These are phyloP conservation scores for Sebastes steindachneri DNA, from an alignment of 2,797 vertebrate genomes.

Conservation along the genomic window DNA sequence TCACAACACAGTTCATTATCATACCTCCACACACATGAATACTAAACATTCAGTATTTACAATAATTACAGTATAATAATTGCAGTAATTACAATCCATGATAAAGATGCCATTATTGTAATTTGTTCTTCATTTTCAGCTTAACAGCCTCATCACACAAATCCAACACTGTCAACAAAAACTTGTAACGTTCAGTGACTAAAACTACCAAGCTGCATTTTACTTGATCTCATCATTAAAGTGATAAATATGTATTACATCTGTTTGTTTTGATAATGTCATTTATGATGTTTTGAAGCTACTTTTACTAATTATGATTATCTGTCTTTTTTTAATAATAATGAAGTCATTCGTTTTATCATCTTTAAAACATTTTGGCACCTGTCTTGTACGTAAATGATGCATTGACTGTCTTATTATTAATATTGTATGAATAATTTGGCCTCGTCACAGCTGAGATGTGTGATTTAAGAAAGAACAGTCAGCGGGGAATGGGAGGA, in stretches of 20 bases:
- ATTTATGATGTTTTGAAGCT: conserved; percentile 32
- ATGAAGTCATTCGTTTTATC: conserved; percentile 1
- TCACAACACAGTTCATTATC: conserved; percentile 20
- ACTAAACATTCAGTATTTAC: conserved; percentile 56
- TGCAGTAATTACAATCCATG: conserved; percentile 59
- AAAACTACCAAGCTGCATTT: conserved; percentile 14
- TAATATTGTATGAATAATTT: conserved; percentile 38
- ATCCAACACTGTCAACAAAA: conserved; percentile 19
- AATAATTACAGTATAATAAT: conserved; percentile 65
- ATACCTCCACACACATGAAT: conserved; percentile 24
- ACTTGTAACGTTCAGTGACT: conserved; percentile 19
- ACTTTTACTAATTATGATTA: conserved; percentile 25
- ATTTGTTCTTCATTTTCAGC: conserved; percentile 53
- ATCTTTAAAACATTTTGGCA: conserved; percentile 20
- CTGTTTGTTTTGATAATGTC: conserved; percentile 42
- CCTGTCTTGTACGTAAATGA: not conserved
- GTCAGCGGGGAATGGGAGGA: not conserved
- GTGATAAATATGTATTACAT: conserved; percentile 35
- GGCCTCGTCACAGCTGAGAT: not conserved
- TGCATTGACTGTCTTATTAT: conserved; percentile 17
- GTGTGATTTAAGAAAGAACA: conserved; percentile 23
- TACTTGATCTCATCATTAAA: conserved; percentile 28
- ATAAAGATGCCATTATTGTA: conserved; percentile 48
- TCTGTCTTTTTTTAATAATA: not conserved
- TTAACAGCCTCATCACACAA: conserved; percentile 46